Conservation (phyloP, 1,140 invertebrate genomes). For the Zeugodacus cucurbitae region DNA sequence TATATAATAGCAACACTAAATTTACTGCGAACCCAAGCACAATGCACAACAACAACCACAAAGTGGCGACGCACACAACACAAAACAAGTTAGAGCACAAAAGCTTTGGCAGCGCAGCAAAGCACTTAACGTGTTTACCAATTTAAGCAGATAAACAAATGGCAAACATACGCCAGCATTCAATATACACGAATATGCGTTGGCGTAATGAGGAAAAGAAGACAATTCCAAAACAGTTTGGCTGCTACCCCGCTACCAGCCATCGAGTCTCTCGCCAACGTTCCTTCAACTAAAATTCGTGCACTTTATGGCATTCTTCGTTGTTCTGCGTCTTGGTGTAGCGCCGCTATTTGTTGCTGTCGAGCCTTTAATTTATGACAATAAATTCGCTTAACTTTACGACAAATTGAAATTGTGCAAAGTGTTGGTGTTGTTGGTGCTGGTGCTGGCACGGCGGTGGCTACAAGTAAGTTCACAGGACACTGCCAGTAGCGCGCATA, state of each 20-base stretch:
- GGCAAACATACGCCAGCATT: not conserved
- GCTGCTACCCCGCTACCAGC: not conserved
- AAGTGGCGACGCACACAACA: not conserved
- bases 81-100: not conserved
- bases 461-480: not conserved
- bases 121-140: constrained; percentile 10
- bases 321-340: no score
- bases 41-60: not conserved
- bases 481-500: not conserved
- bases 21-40: not conserved
- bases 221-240: not conserved
- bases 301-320: not conserved
- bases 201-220: not conserved
- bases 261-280: not conserved
- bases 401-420: constrained; percentile 60
- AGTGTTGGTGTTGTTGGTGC: constrained; percentile 54
- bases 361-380: constrained; percentile 62
- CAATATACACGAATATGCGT: not conserved
- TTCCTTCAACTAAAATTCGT: not conserved
- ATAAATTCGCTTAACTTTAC: constrained; percentile 64
- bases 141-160: not conserved
- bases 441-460: not conserved
- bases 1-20: not conserved
- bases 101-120: not conserved
- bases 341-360: constrained; percentile 15